A percentile compares a stretch with the other conserved stretches of the same genome.
Evolutionary conservation across 2,797 vertebrate genomes (phyloP).

Genomic region (Tapera naevia): DNA sequence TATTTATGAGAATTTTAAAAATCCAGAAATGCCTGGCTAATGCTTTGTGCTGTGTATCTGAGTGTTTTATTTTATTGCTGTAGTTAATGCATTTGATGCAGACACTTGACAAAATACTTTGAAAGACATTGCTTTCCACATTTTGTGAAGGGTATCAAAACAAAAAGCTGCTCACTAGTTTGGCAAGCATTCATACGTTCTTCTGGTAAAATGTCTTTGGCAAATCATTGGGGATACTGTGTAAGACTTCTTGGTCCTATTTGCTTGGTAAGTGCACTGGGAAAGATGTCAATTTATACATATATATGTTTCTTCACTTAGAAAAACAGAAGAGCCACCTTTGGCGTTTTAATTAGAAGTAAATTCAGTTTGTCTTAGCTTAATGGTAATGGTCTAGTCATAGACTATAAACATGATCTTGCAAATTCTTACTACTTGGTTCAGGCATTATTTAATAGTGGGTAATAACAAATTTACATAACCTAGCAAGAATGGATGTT

Average conservation of each 20-base stretch:
- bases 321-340: background rate
- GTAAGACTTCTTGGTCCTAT: background rate
- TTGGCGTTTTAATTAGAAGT: background rate
- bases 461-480: background rate
- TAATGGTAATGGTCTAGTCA: background rate
- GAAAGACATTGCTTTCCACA: background rate
- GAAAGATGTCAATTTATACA: background rate
- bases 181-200: background rate
- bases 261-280: background rate
- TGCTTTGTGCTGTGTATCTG: background rate
- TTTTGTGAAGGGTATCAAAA: background rate
- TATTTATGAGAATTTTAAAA: constrained; percentile 8
- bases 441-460: background rate
- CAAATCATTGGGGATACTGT: background rate
- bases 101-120: constrained; percentile 33
- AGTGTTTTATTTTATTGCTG: constrained; percentile 27
- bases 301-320: background rate
- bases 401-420: background rate
- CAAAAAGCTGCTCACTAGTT: background rate
- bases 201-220: constrained; percentile 4
- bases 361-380: background rate
- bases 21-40: background rate
- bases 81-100: constrained; percentile 16
- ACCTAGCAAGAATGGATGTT: background rate
- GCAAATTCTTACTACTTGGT: background rate